Evolutionary conservation across 2,888 invertebrate genomes (phyloP).

Genomic region (Brachyopa scutellaris): DNA sequence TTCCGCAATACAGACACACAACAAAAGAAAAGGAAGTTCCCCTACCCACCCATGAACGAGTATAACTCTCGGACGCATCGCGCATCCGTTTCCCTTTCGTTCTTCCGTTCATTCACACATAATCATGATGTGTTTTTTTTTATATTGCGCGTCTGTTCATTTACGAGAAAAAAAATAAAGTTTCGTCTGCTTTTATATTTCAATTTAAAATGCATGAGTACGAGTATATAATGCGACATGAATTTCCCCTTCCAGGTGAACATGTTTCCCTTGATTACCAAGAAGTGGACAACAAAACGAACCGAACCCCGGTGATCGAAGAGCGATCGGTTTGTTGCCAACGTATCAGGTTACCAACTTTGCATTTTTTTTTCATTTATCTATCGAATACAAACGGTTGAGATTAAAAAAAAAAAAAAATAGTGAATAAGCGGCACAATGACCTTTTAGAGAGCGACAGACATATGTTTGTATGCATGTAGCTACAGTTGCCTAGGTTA

Average conservation of each 20-base stretch:
- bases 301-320: constrained; percentile 10
- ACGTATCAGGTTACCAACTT: constrained; percentile 20
- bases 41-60: neutral
- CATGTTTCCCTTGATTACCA: constrained; percentile 16
- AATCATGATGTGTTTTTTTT: constrained; percentile 3
- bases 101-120: constrained; percentile 42
- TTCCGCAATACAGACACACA: too few relatives aligned
- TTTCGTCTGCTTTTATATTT: constrained; percentile 33
- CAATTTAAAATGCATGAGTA: constrained; percentile 8
- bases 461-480: too few relatives aligned
- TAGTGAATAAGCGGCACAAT: constrained; percentile 25
- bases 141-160: constrained; percentile 2
- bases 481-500: neutral
- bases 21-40: constrained; percentile 39
- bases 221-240: neutral
- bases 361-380: neutral
- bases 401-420: neutral
- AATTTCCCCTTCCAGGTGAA: constrained; percentile 44
- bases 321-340: constrained; percentile 20
- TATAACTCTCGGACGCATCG: constrained; percentile 43
- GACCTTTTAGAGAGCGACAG: constrained; percentile 27
- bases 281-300: constrained; percentile 35
- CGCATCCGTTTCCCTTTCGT: constrained; percentile 68
- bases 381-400: neutral
- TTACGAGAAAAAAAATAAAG: neutral